Percentiles rank a stretch among this genome's conserved stretches.
These are phyloP conservation scores for Rhabdomys dilectus DNA, from an alignment of 2,113 vertebrate species.

Conservation along the genomic window DNA sequence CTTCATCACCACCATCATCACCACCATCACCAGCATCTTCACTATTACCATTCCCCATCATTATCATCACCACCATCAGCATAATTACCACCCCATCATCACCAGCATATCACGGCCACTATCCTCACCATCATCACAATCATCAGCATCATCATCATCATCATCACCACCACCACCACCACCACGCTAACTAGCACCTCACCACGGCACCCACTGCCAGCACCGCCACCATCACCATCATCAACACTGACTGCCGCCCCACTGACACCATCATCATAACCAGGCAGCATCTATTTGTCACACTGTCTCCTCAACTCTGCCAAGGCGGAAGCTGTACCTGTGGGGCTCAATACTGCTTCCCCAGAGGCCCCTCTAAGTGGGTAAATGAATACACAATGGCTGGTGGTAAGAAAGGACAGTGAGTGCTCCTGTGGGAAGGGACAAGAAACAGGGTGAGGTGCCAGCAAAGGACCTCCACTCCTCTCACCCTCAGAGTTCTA, in stretches of 20 bases:
- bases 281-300: neutral
- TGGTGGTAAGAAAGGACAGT: neutral
- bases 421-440: neutral
- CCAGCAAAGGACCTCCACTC: neutral
- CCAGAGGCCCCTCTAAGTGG: neutral
- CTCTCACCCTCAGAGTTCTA: neutral
- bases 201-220: fast-evolving
- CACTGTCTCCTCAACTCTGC: neutral
- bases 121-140: fast-evolving
- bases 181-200: neutral
- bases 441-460: neutral
- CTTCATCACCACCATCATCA: fast-evolving
- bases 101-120: fast-evolving
- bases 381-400: neutral
- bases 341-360: neutral
- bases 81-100: fast-evolving
- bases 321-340: neutral
- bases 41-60: too few relatives aligned
- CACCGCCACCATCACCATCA: fast-evolving
- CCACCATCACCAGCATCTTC: fast-evolving
- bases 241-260: fast-evolving
- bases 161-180: fast-evolving
- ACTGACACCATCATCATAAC: fast-evolving
- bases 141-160: fast-evolving
- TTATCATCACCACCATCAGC: fast-evolving